Conservation (phyloP, 2,113 vertebrate genomes). For the Eudyptes chrysolophus region DNA sequence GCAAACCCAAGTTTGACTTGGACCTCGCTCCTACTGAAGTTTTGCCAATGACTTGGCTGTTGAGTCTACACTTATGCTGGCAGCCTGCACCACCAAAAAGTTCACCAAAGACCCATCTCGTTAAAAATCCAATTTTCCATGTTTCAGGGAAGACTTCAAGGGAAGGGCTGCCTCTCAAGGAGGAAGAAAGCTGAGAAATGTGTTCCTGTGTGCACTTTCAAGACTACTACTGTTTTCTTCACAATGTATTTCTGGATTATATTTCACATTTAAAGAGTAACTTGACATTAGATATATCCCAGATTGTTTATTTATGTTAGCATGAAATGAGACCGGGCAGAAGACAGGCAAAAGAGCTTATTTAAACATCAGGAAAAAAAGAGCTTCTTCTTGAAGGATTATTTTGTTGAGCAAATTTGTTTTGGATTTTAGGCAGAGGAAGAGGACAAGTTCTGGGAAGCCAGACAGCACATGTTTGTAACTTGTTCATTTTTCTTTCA, state of each 20-base stretch:
- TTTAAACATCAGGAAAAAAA: conserved; percentile 18
- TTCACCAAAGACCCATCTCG: neutral
- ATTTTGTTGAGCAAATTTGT: conserved; percentile 26
- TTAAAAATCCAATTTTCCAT: neutral
- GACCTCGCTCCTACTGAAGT: neutral
- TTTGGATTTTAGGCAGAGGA: conserved; percentile 4
- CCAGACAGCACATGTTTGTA: neutral
- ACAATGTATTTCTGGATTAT: neutral
- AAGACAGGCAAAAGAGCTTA: neutral
- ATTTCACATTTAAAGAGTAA: neutral
- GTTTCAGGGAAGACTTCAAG: neutral
- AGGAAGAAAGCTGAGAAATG: neutral
- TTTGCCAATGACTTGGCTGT: neutral
- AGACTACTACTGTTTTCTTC: neutral
- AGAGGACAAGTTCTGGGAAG: conserved; percentile 16
- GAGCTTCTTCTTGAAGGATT: neutral
- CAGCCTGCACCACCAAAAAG: neutral
- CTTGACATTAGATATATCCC: neutral
- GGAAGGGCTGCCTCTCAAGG: neutral
- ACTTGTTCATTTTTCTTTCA: neutral
- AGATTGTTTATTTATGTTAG: neutral
- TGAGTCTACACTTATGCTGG: neutral
- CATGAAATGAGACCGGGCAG: neutral
- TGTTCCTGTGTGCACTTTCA: neutral
- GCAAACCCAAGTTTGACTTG: neutral